A percentile compares a stretch with the other conserved stretches of the same genome.
phyloP scores from a whole-genome alignment of 1,140 invertebrate genomes.

The Drosophila kepulauana region DNA sequence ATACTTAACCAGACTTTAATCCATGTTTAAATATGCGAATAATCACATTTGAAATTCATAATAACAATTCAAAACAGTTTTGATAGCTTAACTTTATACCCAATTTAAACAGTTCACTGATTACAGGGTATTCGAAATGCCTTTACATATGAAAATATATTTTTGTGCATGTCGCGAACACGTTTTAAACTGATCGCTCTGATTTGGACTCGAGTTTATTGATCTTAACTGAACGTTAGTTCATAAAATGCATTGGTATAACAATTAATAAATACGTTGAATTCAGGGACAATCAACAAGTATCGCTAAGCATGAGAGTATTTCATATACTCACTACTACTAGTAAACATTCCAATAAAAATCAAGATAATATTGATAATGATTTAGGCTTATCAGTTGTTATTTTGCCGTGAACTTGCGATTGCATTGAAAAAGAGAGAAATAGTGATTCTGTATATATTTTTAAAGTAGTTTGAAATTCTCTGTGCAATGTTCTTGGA shows the following conservation, averaged over 20 bases:
- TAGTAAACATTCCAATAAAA: not conserved
- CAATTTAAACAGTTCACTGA: not conserved
- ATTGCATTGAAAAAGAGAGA: not conserved
- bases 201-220: constrained; percentile 20
- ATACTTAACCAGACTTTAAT: not conserved
- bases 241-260: constrained; percentile 10
- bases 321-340: not conserved
- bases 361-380: constrained; percentile 9
- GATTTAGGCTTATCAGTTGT: constrained; percentile 17
- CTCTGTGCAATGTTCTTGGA: constrained; percentile 1
- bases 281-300: constrained; percentile 14
- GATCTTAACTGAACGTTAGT: constrained; percentile 8
- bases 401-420: constrained; percentile 18
- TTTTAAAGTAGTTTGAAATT: constrained; percentile 8
- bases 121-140: constrained; percentile 6
- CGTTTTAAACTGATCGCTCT: constrained; percentile 5
- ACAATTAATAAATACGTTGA: constrained; percentile 21
- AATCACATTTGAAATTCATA: no score
- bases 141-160: not conserved
- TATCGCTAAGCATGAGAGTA: not conserved
- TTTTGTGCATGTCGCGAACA: not conserved
- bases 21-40: not conserved
- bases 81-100: not conserved
- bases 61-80: no score
- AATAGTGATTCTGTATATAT: not conserved